Evolutionary conservation across 2,888 invertebrate genomes (phyloP), one percentile per base, ranked within the genome.

Genomic region (Stenichneumon culpator): DNA sequence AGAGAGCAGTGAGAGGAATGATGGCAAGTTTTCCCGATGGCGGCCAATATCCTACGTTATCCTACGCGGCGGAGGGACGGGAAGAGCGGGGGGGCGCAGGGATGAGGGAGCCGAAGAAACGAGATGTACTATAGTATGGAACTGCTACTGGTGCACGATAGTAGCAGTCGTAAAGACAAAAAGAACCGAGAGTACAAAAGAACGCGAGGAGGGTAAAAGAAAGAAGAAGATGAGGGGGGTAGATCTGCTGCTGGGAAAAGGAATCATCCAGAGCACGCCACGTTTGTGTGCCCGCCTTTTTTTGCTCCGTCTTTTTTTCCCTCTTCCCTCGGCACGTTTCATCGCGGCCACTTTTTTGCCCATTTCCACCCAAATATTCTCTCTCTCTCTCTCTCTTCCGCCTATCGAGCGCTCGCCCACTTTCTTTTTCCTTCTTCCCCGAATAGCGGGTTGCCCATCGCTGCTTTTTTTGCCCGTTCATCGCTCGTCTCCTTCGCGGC

Each of bases 301-400:
- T 77, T 77, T 77, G 9, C 67, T 19, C 44, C 67, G 47, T 65
- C 57, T 47, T 68, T 67, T 63, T 14, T 28, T 32, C 28, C 16
- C 32, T 32, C 28, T 65, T 47, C 44, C 36, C 69, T 69, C 63
- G 47, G 36, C 50, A 70, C 74, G 69, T 70, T 74, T 79, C 82
- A 84, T 82, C 69, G 74, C 74, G 65, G 54, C 81, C 78, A 84
- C 79, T 84, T 84, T 84, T 84, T 84, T 82, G 65, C 65, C 79
- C 69, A 84, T 84, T 84, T 78, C 54, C 78, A 81, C 78, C 81
- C 69, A 74, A 84, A 82, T 81, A 84, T 84, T 84, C 84, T 74
- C 77, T 60, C 67, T 54, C 50, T 25, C 25, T 1, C 32, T n/a
- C n/a, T n/a, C n/a, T n/a, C 39, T 36, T 65, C 67, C 65, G n/a